These are phyloP conservation scores for Phycodurus eques DNA, from an alignment of 2,113 vertebrate genomes.

Conservation along the genomic window DNA sequence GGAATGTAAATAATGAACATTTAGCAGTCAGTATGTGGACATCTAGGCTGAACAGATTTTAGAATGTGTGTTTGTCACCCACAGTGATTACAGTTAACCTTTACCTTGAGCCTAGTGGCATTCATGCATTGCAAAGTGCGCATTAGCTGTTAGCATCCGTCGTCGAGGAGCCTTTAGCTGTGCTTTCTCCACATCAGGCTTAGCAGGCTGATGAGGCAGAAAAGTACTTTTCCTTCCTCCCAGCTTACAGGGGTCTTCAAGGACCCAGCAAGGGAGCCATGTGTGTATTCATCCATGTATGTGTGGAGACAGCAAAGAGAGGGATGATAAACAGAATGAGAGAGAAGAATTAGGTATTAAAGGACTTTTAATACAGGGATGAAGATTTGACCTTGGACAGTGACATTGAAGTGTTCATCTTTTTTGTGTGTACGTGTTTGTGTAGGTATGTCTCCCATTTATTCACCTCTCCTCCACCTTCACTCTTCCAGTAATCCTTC, in stretches of 20 bases:
- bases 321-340: slow-evolving; percentile 46
- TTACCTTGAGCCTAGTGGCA: slow-evolving; percentile 53
- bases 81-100: slow-evolving; percentile 54
- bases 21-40: slow-evolving; percentile 22
- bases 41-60: slow-evolving; percentile 25
- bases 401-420: slow-evolving; percentile 51
- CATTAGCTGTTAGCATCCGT: slow-evolving; percentile 65
- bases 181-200: slow-evolving; percentile 63
- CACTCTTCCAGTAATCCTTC: slow-evolving; percentile 38
- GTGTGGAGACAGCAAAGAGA: slow-evolving; percentile 25
- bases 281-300: slow-evolving; percentile 30
- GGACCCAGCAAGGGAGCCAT: slow-evolving; percentile 35
- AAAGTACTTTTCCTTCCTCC: slow-evolving; percentile 72
- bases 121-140: slow-evolving; percentile 61
- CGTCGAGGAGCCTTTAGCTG: slow-evolving; percentile 55
- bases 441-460: slow-evolving; percentile 27
- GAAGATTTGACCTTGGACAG: slow-evolving; percentile 53
- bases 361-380: slow-evolving; percentile 44
- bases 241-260: slow-evolving; percentile 61
- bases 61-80: slow-evolving; percentile 17
- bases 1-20: slow-evolving; percentile 9
- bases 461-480: slow-evolving; percentile 29
- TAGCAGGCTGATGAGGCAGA: slow-evolving; percentile 74
- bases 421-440: slow-evolving; percentile 32
- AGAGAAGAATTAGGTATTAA: slow-evolving; percentile 46